Base-by-base conservation (phyloP, 2,113 vertebrate species). In the Sander vitreus region DNA sequence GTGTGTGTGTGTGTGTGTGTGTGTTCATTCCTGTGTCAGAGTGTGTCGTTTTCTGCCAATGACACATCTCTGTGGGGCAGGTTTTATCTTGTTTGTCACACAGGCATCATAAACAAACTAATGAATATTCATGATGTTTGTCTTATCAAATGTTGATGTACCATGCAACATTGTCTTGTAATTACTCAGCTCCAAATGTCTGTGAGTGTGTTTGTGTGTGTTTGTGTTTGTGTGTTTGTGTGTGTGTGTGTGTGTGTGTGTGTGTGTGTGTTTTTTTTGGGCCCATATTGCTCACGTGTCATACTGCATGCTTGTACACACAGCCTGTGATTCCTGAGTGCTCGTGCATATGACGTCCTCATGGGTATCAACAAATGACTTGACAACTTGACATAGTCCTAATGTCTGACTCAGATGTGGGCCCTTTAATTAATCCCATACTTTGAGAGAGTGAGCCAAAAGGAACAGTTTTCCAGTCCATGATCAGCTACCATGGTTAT, bases 71-170 rank as follows among this genome's bases (percentile, higher is more conserved):
- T 1, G 48, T 33, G n/a, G 81, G 79, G 51, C 14, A 0, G 8
- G 73, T 86, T 88, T 76, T 73, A 54, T 78, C 80, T 80, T 25
- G 55, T 89, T 69, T 89, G 48, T 88, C 85, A 80, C 68, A 21
- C 69, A 16, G 48, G 43, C 62, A 88, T 66, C 79, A 75, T 82
- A 81, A 88, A 90, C 84, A 80, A 84, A 84, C 57, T 19, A 43
- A 89, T 88, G 80, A 93, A 89, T 91, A 92, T 93, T 88, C 77
- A 91, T 73, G 59, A 78, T 73, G 76, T 87, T 85, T 85, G 57
- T 59, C 82, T 84, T 78, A 79, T 85, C 48, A 8, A 87, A 69
- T 76, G 72, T 81, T 85, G 77, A 59, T 58, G 50, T 80, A 75
- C 71, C 81, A 18, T 83, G 66, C 19, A 2, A 71, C 80, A 73